These are phyloP conservation scores for Liopterus haemorrhoidalis DNA, from an alignment of 2,888 invertebrate species.

Conservation along the genomic window DNA sequence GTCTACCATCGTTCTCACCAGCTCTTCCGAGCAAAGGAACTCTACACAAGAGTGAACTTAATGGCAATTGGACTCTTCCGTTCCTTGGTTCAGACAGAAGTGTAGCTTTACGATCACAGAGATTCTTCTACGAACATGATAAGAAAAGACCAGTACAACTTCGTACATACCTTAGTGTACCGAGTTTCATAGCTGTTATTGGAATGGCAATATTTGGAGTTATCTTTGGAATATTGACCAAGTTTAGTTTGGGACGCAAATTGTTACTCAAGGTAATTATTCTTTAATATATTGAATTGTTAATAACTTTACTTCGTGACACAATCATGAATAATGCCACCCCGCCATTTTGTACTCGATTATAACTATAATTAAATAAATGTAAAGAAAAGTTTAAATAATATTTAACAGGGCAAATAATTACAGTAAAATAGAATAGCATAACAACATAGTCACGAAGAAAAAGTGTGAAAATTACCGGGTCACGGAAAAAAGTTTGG, in stretches of 20 bases:
- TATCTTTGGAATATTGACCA: slow-evolving; percentile 57
- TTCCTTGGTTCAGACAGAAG: slow-evolving; percentile 81
- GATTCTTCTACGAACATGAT: slow-evolving; percentile 61
- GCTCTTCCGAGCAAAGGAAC: slow-evolving; percentile 51
- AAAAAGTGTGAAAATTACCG: too few species aligned
- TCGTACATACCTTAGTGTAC: slow-evolving; percentile 56
- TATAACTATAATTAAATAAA: too few species aligned
- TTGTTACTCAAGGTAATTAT: slow-evolving; percentile 57
- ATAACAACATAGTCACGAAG: neutral
- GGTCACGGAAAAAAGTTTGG: too few species aligned
- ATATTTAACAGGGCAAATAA: too few species aligned
- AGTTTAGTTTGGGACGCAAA: slow-evolving; percentile 56
- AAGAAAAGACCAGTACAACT: slow-evolving; percentile 73
- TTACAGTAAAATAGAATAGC: too few species aligned
- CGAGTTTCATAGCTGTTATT: slow-evolving; percentile 51
- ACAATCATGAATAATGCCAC: too few species aligned
- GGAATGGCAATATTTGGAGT: slow-evolving; percentile 51
- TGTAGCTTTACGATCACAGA: slow-evolving; percentile 75
- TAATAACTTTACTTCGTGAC: slow-evolving; percentile 5
- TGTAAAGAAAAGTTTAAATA: neutral
- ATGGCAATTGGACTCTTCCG: slow-evolving; percentile 59
- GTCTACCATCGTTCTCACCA: slow-evolving; percentile 59
- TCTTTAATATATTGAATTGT: slow-evolving; percentile 7
- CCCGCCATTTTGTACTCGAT: too few species aligned
- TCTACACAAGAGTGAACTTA: slow-evolving; percentile 48